phyloP scores from a whole-genome alignment of 2,888 invertebrate genomes.

The Dynastes maya region DNA sequence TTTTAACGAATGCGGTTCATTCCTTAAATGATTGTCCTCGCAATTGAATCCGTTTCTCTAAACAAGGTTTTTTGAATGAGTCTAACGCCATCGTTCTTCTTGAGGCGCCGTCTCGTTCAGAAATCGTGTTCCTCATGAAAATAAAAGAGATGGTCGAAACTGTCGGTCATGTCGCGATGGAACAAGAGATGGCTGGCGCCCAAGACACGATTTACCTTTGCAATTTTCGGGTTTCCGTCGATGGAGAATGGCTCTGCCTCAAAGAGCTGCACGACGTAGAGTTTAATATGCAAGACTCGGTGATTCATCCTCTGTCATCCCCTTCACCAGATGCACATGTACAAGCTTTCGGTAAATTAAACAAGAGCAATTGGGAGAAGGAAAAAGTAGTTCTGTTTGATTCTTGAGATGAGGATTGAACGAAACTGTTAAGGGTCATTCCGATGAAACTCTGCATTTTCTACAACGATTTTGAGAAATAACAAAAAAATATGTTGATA shows the following conservation, averaged over 20 bases:
- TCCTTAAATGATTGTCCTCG: slow-evolving; percentile 26
- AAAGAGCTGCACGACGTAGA: slow-evolving; percentile 95
- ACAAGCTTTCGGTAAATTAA: slow-evolving; percentile 71
- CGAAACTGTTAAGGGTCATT: too few species aligned
- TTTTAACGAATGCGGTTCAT: too few species aligned
- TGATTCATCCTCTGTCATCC: slow-evolving; percentile 77
- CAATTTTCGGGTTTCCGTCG: slow-evolving; percentile 97
- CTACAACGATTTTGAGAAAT: too few species aligned
- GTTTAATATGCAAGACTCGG: slow-evolving; percentile 81
- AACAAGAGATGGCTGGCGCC: slow-evolving; percentile 86
- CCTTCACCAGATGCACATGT: slow-evolving; percentile 77
- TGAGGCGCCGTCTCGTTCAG: slow-evolving; percentile 11
- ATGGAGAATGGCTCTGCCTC: slow-evolving; percentile 97
- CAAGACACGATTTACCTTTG: slow-evolving; percentile 97
- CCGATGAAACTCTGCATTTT: too few species aligned
- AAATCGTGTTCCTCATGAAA: slow-evolving; percentile 64
- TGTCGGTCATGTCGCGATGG: slow-evolving; percentile 67
- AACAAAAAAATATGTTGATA: too few species aligned
- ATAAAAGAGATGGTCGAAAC: slow-evolving; percentile 67
- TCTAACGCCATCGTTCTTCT: slow-evolving; percentile 11
- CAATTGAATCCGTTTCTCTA: neutral
- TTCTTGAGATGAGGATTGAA: neutral
- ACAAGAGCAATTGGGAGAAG: neutral
- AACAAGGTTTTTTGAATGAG: slow-evolving; percentile 30
- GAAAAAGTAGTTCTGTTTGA: neutral